Base-by-base conservation (phyloP, 37 sponge, comb jelly and placozoan genomes). In the Halichondria panicea region DNA sequence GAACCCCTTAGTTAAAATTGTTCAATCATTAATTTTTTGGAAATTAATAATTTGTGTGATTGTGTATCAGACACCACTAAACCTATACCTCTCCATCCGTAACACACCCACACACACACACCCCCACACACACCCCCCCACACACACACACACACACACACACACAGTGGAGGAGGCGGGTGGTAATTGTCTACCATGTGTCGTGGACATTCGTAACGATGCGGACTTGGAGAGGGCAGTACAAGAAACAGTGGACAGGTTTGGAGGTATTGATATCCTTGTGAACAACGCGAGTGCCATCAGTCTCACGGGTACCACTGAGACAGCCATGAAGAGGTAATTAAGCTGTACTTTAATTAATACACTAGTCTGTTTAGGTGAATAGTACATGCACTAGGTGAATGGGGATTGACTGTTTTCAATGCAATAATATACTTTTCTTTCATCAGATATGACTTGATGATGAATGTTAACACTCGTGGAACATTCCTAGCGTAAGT, bases 211-310 rank as follows among this genome's bases (percentile, higher is more conserved):
- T 36, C 62, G 98, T 35, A 82, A 93, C 32, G 99, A 95, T 55
- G 58, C 71, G 15, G 87, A 96, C 48, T 78, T 95, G 42, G 58
- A 84, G 43, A 68, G 48, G 40, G 99, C 99, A 0, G 96, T 93
- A 2, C 59, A 85, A 1, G 61, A 91, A 55, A 92, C 99, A 0
- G 96, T 91, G 36, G 72, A 80, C 21, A 90, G 42, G 65, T 98
- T 98, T 91, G 99, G 99, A 35, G 99, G 99, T 37, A 95, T 98
- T 56, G 99, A 98, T 58, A 86, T 98, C 27, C 58, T 95, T 2
- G 90, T 98, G 62, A 98, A 98, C 65, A 98, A 98, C 68, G 99
- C 99, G 9, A 95, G 96, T 85, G 99, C 99, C 54, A 98, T 98
- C 43, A 64, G 78, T 30, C 87, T 98, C 55, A 96, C 99, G 40